Percentiles rank a stretch among this genome's conserved stretches.
These are phyloP conservation scores for Ceriagrion tenellum DNA, from an alignment of 2,888 invertebrate genomes.

Conservation along the genomic window DNA sequence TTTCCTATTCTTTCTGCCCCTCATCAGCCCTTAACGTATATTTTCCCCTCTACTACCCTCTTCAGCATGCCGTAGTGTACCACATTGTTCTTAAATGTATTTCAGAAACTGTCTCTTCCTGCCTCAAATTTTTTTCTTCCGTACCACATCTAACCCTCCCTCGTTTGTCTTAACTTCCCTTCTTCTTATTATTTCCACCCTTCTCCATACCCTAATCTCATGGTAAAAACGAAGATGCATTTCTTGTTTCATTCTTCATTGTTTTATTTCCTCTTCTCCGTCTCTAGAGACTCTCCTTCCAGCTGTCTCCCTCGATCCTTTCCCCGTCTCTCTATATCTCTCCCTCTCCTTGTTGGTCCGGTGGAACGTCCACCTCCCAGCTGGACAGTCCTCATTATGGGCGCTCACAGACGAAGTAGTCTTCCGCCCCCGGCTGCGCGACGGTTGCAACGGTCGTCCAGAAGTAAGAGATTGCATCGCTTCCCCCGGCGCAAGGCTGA, in stretches of 20 bases:
- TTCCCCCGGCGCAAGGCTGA: neutral
- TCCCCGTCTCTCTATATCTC: neutral
- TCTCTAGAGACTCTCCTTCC: neutral
- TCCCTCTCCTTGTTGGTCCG: neutral
- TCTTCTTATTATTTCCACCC: too few species aligned
- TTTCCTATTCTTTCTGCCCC: too few species aligned
- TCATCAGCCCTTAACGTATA: too few species aligned
- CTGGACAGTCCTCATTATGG: neutral
- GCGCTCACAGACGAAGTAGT: neutral
- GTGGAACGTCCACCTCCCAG: neutral
- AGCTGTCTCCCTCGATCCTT: neutral
- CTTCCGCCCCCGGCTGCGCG: neutral
- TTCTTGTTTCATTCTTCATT: neutral
- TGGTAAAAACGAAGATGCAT: neutral
- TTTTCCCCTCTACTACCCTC: too few species aligned
- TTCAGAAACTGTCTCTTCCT: too few species aligned
- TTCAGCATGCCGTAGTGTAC: too few species aligned
- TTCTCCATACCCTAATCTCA: too few species aligned
- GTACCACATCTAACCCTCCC: too few species aligned
- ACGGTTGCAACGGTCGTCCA: neutral
- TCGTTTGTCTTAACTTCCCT: too few species aligned
- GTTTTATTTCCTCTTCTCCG: neutral
- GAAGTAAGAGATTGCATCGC: neutral
- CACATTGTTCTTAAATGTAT: too few species aligned
- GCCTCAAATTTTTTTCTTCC: too few species aligned